These are phyloP conservation scores for Pangasius mekongensis DNA, from an alignment of 2,797 vertebrate genomes.

Conservation along the genomic window DNA sequence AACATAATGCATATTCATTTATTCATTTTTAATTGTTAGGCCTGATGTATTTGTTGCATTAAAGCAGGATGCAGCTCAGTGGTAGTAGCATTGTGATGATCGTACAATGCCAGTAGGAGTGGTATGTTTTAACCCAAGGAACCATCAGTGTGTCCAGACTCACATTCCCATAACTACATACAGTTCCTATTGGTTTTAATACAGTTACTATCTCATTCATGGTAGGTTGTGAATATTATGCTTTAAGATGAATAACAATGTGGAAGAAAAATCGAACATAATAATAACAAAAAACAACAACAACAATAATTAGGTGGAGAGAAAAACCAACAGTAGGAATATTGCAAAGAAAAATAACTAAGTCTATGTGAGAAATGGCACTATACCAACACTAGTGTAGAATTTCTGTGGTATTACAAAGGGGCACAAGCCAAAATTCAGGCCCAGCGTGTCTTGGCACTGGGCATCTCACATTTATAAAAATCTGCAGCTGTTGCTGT, in stretches of 20 bases:
- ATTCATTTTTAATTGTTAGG: not conserved
- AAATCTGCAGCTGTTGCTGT: constrained; percentile 55
- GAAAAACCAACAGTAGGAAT: not conserved
- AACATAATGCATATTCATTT: not conserved
- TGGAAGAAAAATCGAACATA: not conserved
- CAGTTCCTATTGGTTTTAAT: not conserved
- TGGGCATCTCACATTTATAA: constrained; percentile 39
- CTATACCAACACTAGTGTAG: constrained; percentile 20
- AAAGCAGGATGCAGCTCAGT: not conserved
- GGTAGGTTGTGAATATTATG: not conserved
- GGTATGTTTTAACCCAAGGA: not conserved
- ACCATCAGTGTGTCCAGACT: not conserved
- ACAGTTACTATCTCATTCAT: not conserved
- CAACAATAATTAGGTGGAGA: not conserved
- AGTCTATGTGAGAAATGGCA: constrained; percentile 8
- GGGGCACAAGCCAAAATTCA: constrained; percentile 32
- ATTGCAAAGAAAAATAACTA: not conserved
- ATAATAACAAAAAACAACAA: not conserved
- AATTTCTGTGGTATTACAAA: constrained; percentile 14
- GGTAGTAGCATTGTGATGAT: not conserved
- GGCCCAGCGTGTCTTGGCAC: constrained; percentile 16
- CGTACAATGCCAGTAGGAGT: not conserved
- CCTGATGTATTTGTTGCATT: not conserved
- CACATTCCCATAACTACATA: not conserved
- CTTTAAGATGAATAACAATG: constrained; percentile 1